Evolutionary conservation across 2,888 invertebrate genomes (phyloP), one percentile per base, ranked within the genome.

Genomic region (Eupsilia transversa): DNA sequence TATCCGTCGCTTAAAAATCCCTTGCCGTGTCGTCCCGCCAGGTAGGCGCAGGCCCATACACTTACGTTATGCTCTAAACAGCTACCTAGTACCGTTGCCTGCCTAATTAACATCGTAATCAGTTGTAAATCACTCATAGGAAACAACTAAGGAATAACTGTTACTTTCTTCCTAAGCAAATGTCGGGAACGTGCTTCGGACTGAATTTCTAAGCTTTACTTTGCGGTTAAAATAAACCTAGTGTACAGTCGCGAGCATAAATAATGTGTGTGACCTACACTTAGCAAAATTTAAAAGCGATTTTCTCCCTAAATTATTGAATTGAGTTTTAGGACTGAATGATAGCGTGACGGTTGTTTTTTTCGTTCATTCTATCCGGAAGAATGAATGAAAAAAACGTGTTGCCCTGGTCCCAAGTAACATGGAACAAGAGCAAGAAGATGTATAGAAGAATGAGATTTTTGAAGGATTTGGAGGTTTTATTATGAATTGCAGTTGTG

Each of bases 181-280:
- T 86, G 89, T 83, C 68, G 72, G 65, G 86, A 84, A 90, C 91
- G 91, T 91, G 91, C 88, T 84, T 74, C 63, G 68, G 64, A 71
- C 82, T 76, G 79, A 80, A 86, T 88, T 85, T 85, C 76, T 74
- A 79, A 80, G 57, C 56, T 73, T 73, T 74, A 79, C 61, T 77
- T 77, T 76, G 79, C 75, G 70, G 77, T 82, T 76, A 68, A 86
- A 86, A 86, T 87, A 82, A 80, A 80, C 81, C 59, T 20, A 43
- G 52, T 27, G 75, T 77, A 77, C 77, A 63, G 61, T 61, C 54
- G 17, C 6, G 27, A 9, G 20, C 75, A 14, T 30, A 6, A 9
- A 27, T n/a, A 14, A 33, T 56, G 27, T 54, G 30, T 46, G 38
- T n/a, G 52, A 20, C 33, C 12, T 23, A 23, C 23, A 20, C 3